Evolutionary conservation across 92 coral and sea anemone species (phyloP).

Genomic region (Palythoa heliodiscus): DNA sequence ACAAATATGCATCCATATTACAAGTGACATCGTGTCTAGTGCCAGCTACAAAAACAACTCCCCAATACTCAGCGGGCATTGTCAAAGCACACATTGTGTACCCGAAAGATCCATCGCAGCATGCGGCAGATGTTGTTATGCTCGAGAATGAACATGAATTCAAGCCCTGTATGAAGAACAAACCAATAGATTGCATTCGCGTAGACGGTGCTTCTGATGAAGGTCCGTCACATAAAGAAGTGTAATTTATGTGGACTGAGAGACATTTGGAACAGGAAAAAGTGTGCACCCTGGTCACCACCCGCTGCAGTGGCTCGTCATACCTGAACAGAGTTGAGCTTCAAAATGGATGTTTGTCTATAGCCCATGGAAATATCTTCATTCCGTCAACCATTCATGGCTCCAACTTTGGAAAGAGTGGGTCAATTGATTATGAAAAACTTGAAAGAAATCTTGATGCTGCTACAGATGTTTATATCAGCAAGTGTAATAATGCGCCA

Average conservation of each 20-base stretch:
- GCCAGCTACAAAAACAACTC: constrained; percentile 51
- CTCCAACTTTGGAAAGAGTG: constrained; percentile 42
- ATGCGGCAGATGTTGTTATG: constrained; percentile 46
- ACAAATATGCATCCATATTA: constrained; percentile 50
- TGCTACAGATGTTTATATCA: constrained; percentile 26
- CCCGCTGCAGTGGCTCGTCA: constrained; percentile 59
- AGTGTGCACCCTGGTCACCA: constrained; percentile 58
- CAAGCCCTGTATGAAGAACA: constrained; percentile 21
- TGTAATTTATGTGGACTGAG: constrained; percentile 52
- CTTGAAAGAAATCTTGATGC: constrained; percentile 36
- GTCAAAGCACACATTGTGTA: constrained; percentile 55
- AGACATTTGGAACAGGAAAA: constrained; percentile 57
- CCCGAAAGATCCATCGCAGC: constrained; percentile 58
- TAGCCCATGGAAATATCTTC: constrained; percentile 45
- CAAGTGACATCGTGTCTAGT: constrained; percentile 52
- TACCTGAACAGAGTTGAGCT: constrained; percentile 62
- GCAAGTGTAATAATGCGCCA: constrained; percentile 1
- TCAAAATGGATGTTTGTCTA: constrained; percentile 52
- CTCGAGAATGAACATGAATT: constrained; percentile 8
- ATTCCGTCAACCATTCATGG: constrained; percentile 58
- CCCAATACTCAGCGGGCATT: constrained; percentile 52
- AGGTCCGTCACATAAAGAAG: constrained; percentile 38
- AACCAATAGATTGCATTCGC: constrained; percentile 47
- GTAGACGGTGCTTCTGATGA: constrained; percentile 58
- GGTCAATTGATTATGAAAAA: constrained; percentile 42